phyloP scores from a whole-genome alignment of 2,888 invertebrate genomes.

The Cheilosia soror region DNA sequence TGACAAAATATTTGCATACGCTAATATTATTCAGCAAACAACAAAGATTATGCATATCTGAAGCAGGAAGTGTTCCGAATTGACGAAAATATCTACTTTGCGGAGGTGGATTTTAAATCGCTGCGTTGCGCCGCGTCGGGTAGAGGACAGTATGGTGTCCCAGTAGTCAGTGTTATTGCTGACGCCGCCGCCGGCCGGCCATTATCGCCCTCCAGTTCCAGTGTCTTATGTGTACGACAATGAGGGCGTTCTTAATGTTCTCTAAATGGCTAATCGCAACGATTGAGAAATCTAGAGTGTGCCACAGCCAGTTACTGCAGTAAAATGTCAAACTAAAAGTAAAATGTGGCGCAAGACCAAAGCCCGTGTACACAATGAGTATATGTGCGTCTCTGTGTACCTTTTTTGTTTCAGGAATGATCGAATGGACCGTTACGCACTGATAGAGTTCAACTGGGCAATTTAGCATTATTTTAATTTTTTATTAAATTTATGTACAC shows the following conservation, averaged over 20 bases:
- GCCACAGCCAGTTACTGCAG: conserved; percentile 39
- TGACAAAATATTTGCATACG: too few species aligned
- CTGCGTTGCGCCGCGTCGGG: conserved; percentile 2
- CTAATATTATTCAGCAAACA: conserved; percentile 16
- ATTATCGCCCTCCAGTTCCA: conserved; percentile 41
- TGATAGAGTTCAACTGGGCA: conserved; percentile 64
- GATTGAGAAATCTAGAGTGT: conserved; percentile 68
- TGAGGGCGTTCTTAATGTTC: conserved; percentile 62
- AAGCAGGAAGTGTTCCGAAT: conserved; percentile 67
- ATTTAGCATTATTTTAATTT: conserved; percentile 29
- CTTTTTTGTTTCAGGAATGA: conserved; percentile 50
- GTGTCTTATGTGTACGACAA: conserved; percentile 38
- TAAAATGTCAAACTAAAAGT: conserved; percentile 48
- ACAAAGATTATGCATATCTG: conserved; percentile 42
- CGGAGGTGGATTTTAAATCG: conserved; percentile 56
- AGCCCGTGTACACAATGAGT: not conserved
- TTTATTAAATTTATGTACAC: conserved; percentile 37
- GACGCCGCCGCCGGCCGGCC: conserved; percentile 18
- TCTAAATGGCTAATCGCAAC: conserved; percentile 61
- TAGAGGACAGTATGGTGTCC: conserved; percentile 1
- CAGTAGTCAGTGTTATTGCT: conserved; percentile 42
- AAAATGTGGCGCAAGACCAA: conserved; percentile 63
- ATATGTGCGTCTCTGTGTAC: not conserved
- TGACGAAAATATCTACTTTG: conserved; percentile 36
- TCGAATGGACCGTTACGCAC: conserved; percentile 65